These are phyloP conservation scores for Solenopsis invicta DNA, from an alignment of 1,140 invertebrate species.

Conservation along the genomic window DNA sequence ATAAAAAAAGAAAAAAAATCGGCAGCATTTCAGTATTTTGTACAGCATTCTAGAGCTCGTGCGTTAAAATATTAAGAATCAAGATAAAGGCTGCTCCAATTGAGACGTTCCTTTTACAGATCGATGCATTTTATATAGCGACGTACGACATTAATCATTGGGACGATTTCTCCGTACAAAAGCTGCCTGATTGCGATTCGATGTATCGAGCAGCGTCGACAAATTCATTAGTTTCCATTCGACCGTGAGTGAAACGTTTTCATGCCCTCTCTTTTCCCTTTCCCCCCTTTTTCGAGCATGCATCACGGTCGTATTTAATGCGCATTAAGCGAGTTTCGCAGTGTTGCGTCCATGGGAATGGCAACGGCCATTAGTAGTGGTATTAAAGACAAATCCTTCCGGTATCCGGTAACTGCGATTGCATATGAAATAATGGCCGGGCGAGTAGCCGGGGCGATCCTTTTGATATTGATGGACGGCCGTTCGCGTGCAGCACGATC, in stretches of 20 bases:
- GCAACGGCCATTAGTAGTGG: constrained; percentile 43
- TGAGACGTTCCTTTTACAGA: neutral
- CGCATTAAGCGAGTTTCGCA: constrained; percentile 49
- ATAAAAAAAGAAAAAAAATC: neutral
- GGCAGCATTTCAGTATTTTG: neutral
- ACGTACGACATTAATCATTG: neutral
- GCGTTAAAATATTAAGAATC: neutral
- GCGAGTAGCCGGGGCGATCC: constrained; percentile 12
- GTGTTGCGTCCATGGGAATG: constrained; percentile 6
- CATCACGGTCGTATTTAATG: constrained; percentile 53
- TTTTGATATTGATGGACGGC: constrained; percentile 48
- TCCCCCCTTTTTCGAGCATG: neutral
- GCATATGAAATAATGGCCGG: constrained; percentile 45
- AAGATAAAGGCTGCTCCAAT: neutral
- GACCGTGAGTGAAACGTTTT: constrained; percentile 8
- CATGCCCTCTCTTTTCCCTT: too few species aligned
- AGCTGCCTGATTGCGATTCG: constrained; percentile 39
- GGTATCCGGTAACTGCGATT: constrained; percentile 41
- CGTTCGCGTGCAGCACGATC: constrained; percentile 29
- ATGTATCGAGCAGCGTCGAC: constrained; percentile 38
- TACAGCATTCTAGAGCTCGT: neutral
- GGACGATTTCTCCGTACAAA: constrained; percentile 30
- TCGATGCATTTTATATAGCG: neutral
- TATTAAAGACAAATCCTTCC: constrained; percentile 66
- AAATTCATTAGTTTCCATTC: constrained; percentile 57